Evolutionary conservation across 2,888 invertebrate species (phyloP), one percentile per base, ranked within the genome.

Genomic region (Ennomos quercinarius): DNA sequence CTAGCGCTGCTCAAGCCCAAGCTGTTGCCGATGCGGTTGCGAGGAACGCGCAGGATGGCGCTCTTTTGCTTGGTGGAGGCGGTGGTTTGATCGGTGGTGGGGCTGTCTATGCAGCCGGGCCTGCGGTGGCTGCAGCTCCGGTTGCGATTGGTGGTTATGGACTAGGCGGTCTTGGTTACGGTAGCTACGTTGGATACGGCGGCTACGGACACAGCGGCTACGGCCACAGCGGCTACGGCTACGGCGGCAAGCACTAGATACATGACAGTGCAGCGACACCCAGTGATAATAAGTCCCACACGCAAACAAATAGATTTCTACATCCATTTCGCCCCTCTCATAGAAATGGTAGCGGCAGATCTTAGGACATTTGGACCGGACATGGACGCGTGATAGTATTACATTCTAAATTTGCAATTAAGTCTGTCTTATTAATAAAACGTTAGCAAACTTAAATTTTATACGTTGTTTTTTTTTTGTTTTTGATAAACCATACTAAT

Each of bases 281-380:
- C 71, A 73, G 67, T 73, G 65, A 72, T 64, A 17, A 27, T 27
- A 64, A 72, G 61, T 66, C 68, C 68, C 70, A 68, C 68, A 71
- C 73, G 71, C 75, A 72, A 69, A 75, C 72, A 76, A 80, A 77
- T 71, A 77, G 76, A 83, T 77, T 83, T 87, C 85, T 88, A 84
- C 81, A 85, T 76, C 87, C 87, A 84, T 90, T 89, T 90, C 86
- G 64, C 67, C 71, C 67, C 66, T 76, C 78, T 69, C 56, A 74
- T 73, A 71, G 87, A 89, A 89, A 89, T 87, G 87, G 88, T 83
- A 81, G 83, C 85, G 83, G 88, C 87, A 86, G 81, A 86, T 83
- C 77, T 81, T 79, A 75, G 65, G 72, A 74, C 68, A 73, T 69
- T 75, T 70, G 72, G 75, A 80, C 76, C 80, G 80, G 80, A 74